Conservation (phyloP, 2,113 vertebrate genomes). For the Ptychochromis oligacanthus region DNA sequence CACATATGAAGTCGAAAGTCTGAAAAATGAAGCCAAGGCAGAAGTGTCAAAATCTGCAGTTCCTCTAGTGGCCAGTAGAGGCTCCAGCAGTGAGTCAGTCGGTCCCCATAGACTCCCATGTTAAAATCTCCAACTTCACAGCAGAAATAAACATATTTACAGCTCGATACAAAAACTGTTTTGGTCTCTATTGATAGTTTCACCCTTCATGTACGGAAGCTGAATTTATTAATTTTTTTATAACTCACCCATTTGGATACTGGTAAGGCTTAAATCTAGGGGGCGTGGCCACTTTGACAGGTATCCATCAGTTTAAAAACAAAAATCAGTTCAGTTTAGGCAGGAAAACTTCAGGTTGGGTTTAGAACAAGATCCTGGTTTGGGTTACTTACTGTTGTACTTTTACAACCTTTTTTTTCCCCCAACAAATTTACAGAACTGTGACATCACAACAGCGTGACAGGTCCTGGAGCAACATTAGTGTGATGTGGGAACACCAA, state of each 20-base stretch:
- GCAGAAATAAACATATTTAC: not conserved
- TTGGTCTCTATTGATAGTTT: not conserved
- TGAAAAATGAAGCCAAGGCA: not conserved
- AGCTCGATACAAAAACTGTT: not conserved
- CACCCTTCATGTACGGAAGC: too few relatives aligned
- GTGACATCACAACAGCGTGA: not conserved
- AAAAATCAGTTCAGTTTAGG: too few relatives aligned
- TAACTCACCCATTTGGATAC: too few relatives aligned
- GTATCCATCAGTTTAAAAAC: too few relatives aligned
- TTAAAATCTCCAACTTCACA: not conserved
- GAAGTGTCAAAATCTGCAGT: not conserved
- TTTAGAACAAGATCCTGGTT: too few relatives aligned
- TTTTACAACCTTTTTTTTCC: too few relatives aligned
- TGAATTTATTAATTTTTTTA: too few relatives aligned
- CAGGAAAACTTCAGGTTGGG: too few relatives aligned
- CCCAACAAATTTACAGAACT: not conserved
- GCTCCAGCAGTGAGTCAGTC: not conserved
- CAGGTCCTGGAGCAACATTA: constrained; percentile 1
- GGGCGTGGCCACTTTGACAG: too few relatives aligned
- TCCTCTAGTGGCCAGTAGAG: not conserved
- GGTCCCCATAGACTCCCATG: too few relatives aligned
- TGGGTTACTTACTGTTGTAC: too few relatives aligned
- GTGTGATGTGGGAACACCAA: not conserved
- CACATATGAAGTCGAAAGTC: fast-evolving
- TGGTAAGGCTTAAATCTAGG: too few relatives aligned